phyloP scores from a whole-genome alignment of 2,888 invertebrate genomes.

The Tipula confusa region DNA sequence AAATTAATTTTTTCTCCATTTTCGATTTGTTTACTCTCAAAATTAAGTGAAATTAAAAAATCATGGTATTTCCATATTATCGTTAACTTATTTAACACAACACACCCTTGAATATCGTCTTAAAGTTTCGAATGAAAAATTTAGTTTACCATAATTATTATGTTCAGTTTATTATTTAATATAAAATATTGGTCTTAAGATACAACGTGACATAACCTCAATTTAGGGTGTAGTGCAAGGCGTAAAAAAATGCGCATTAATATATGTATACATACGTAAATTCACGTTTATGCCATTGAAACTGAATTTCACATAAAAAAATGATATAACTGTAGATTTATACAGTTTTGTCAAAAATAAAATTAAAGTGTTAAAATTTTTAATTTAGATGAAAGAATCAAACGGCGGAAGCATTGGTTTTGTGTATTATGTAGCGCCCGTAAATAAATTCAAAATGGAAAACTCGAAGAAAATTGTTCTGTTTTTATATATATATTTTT shows the following conservation, averaged over 20 bases:
- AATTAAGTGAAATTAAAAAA: neutral
- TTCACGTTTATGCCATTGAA: neutral
- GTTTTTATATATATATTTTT: neutral
- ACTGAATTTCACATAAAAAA: neutral
- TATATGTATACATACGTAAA: slow-evolving; percentile 7
- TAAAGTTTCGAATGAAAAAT: neutral
- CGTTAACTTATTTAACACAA: neutral
- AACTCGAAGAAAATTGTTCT: neutral
- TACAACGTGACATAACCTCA: slow-evolving; percentile 33
- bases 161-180: neutral
- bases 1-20: neutral
- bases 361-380: neutral
- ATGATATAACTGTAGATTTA: neutral
- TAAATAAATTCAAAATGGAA: slow-evolving; percentile 20
- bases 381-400: neutral
- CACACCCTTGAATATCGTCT: neutral
- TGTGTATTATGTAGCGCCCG: neutral
- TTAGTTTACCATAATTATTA: neutral
- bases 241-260: slow-evolving; percentile 34
- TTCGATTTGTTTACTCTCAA: neutral
- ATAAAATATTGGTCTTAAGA: neutral
- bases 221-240: slow-evolving; percentile 34
- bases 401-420: neutral
- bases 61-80: neutral
- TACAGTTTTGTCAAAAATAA: neutral